Evolutionary conservation across 2,888 invertebrate species (phyloP), one percentile per base, ranked within the genome.

Genomic region (Tipula vernalis): DNA sequence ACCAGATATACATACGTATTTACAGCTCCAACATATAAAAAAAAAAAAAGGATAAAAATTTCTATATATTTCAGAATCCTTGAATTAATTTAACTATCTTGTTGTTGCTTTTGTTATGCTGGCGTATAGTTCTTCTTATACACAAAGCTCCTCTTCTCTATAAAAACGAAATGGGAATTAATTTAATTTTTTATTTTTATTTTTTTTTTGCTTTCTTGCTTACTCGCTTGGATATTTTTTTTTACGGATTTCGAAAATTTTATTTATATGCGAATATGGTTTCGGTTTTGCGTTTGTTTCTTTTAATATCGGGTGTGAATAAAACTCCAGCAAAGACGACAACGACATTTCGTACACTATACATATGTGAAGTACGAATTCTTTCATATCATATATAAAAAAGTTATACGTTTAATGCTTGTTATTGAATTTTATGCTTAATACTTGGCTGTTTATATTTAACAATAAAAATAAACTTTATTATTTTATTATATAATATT

Each of bases 1-100:
- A 51, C 51, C 5, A 51, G 51, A 47, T 47, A 51, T 71, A 71
- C 28, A 51, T 71, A 71, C 28, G 28, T 28, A 18, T 71, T n/a
- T 28, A 28, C 10, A 71, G 8, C 12, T 28, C 18, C 18, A 18
- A 57, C 8, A 51, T n/a, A 51, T 51, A 51, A 51, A 44, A 51
- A 51, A n/a, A n/a, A 71, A 28, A 28, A 71, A 71, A 71, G 71
- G 71, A 71, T 71, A 71, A 71, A 71, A 71, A 28, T 28, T 71
- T 71, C 10, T 71, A 28, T 71, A 71, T 71, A 28, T 51, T 12
- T 51, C 15, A 51, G 51, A 51, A 51, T 71, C 71, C 71, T 71
- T 71, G 71, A 71, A 71, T 71, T 71, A 71, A 71, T 71, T 71
- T 71, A 71, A 71, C 71, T 71, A 71, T 71, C 71, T 71, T 71